phyloP scores from a whole-genome alignment of 37 sponge, comb jelly and placozoan species.

The Ianthella basta region DNA sequence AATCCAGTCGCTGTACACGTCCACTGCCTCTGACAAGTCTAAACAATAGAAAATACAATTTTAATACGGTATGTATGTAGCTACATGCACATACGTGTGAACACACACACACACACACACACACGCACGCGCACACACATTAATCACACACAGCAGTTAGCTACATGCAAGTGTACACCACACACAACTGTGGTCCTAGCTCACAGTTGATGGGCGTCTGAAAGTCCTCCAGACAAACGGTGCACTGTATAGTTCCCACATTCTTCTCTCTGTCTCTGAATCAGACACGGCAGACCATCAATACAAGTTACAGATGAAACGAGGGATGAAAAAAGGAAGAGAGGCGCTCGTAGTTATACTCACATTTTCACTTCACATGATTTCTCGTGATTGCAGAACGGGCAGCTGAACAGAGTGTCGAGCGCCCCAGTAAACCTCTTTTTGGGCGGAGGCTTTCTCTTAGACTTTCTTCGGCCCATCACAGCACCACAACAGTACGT shows the following conservation, averaged over 20 bases:
- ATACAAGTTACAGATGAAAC: neutral
- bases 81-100: neutral
- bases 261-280: conserved; percentile 80
- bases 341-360: neutral
- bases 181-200: too few relatives aligned
- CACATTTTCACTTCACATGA: conserved; percentile 97
- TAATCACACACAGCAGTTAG: neutral
- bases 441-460: conserved; percentile 97
- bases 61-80: neutral
- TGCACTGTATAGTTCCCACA: conserved; percentile 85
- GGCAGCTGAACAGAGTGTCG: conserved; percentile 93
- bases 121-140: neutral
- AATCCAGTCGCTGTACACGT: conserved; percentile 99
- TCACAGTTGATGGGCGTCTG: conserved; percentile 93
- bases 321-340: neutral
- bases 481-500: neutral
- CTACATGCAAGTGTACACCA: neutral
- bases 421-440: conserved; percentile 88
- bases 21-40: conserved; percentile 97
- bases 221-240: conserved; percentile 95
- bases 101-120: neutral
- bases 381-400: conserved; percentile 99
- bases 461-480: conserved; percentile 96
- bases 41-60: neutral
- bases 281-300: neutral